A percentile compares a stretch with the other conserved stretches of the same genome.
phyloP scores from a whole-genome alignment of 2,888 invertebrate species.

The Trisateles emortualis region DNA sequence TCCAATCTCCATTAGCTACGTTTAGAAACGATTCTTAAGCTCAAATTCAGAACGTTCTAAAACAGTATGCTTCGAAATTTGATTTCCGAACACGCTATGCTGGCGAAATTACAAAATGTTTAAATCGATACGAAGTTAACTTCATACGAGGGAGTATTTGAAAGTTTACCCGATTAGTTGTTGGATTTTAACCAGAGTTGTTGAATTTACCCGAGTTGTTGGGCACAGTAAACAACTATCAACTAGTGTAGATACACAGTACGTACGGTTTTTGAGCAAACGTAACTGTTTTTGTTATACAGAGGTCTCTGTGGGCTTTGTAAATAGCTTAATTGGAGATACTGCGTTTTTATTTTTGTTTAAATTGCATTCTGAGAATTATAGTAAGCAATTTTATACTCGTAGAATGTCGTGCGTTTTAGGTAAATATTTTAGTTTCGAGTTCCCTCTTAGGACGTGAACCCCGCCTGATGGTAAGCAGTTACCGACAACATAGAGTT shows the following conservation, averaged over 20 bases:
- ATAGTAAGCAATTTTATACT: too few species aligned
- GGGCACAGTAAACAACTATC: constrained; percentile 46
- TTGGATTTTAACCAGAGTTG: constrained; percentile 45
- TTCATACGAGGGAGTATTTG: constrained; percentile 33
- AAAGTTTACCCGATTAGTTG: constrained; percentile 49
- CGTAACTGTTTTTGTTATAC: constrained; percentile 2
- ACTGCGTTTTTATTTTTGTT: neutral
- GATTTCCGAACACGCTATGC: constrained; percentile 1
- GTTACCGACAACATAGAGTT: too few species aligned
- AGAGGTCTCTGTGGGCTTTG: neutral
- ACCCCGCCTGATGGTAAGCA: too few species aligned
- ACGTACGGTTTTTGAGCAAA: constrained; percentile 19
- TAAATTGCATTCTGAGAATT: too few species aligned
- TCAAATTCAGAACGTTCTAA: neutral
- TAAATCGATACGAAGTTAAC: constrained; percentile 29
- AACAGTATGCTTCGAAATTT: neutral
- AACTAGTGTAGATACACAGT: constrained; percentile 40
- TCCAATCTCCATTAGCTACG: neutral
- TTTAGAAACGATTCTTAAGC: neutral
- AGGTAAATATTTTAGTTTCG: too few species aligned
- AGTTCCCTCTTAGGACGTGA: too few species aligned
- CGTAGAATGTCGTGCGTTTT: too few species aligned
- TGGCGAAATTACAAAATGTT: constrained; percentile 11
- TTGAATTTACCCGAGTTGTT: too few species aligned
- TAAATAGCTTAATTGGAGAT: constrained; percentile 1